Evolutionary conservation across 2,888 invertebrate genomes (phyloP).

Genomic region (Drosophila barbarae): DNA sequence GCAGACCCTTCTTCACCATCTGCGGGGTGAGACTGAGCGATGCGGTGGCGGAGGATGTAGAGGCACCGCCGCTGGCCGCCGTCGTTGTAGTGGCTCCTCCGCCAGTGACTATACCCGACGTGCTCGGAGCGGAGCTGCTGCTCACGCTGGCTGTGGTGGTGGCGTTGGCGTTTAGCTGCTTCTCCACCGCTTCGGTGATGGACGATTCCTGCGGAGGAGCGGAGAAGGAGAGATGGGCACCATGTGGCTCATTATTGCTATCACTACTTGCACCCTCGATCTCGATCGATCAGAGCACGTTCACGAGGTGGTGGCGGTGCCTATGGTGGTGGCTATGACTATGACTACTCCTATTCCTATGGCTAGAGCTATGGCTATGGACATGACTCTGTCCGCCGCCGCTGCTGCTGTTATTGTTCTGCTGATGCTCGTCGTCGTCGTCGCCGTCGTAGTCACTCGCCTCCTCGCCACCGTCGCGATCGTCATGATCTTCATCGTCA

Average conservation of each 20-base stretch:
- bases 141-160: slow-evolving; percentile 21
- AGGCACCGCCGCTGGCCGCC: slow-evolving; percentile 80
- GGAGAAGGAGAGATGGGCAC: slow-evolving; percentile 78
- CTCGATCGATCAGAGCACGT: slow-evolving; percentile 65
- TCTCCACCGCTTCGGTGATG: slow-evolving; percentile 91
- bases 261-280: slow-evolving; percentile 66
- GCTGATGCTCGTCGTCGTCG: slow-evolving; percentile 53
- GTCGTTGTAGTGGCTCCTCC: slow-evolving; percentile 29
- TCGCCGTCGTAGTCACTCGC: slow-evolving; percentile 66
- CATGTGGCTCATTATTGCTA: slow-evolving; percentile 77
- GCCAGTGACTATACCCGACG: slow-evolving; percentile 40
- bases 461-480: slow-evolving; percentile 61
- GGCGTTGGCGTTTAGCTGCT: slow-evolving; percentile 88
- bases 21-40: slow-evolving; percentile 79
- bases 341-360: slow-evolving; percentile 40
- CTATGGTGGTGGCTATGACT: slow-evolving; percentile 35
- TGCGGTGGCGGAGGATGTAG: slow-evolving; percentile 80
- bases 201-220: slow-evolving; percentile 80
- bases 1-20: slow-evolving; percentile 79
- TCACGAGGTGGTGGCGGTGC: slow-evolving; percentile 47
- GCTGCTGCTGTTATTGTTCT: slow-evolving; percentile 15
- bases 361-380: slow-evolving; percentile 27
- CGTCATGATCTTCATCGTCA: slow-evolving; percentile 54
- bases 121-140: slow-evolving; percentile 69
- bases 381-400: slow-evolving; percentile 17